Percentiles rank a stretch among this genome's conserved stretches.
These are phyloP conservation scores for Bombus confusus DNA, from an alignment of 1,140 invertebrate species.

Conservation along the genomic window DNA sequence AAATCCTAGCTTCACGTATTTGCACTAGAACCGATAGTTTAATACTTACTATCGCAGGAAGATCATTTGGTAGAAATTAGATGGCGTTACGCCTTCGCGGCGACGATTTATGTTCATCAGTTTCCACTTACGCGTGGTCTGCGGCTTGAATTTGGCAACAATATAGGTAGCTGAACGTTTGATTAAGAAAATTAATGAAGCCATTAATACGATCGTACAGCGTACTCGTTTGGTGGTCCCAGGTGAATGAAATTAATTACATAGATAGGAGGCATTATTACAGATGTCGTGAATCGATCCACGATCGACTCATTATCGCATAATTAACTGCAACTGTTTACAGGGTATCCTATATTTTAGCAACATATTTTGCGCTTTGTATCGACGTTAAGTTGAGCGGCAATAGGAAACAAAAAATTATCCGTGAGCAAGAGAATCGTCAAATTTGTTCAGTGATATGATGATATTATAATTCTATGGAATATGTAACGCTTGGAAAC, in stretches of 20 bases:
- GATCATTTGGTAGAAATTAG: neutral
- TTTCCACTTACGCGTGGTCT: neutral
- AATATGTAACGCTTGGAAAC: too few relatives aligned
- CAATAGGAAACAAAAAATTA: too few relatives aligned
- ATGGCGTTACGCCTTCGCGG: neutral
- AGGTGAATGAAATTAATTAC: slow-evolving; percentile 26
- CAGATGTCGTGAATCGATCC: neutral
- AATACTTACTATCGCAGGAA: neutral
- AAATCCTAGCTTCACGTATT: neutral
- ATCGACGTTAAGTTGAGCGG: too few relatives aligned
- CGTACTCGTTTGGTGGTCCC: neutral
- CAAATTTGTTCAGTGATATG: too few relatives aligned
- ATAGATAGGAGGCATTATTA: neutral
- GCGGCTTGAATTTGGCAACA: slow-evolving; percentile 9
- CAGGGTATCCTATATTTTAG: neutral
- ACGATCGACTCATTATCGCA: neutral
- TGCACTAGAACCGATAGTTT: neutral
- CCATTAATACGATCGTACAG: slow-evolving; percentile 25
- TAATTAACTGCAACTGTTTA: neutral
- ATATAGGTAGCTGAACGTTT: slow-evolving; percentile 6
- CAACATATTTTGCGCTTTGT: neutral
- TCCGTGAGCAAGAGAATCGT: too few relatives aligned
- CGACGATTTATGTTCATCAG: neutral
- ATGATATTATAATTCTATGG: too few relatives aligned
- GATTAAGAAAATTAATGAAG: slow-evolving; percentile 30